Evolutionary conservation across 2,888 invertebrate genomes (phyloP), one percentile per base, ranked within the genome.

Genomic region (Brassicogethes aeneus): DNA sequence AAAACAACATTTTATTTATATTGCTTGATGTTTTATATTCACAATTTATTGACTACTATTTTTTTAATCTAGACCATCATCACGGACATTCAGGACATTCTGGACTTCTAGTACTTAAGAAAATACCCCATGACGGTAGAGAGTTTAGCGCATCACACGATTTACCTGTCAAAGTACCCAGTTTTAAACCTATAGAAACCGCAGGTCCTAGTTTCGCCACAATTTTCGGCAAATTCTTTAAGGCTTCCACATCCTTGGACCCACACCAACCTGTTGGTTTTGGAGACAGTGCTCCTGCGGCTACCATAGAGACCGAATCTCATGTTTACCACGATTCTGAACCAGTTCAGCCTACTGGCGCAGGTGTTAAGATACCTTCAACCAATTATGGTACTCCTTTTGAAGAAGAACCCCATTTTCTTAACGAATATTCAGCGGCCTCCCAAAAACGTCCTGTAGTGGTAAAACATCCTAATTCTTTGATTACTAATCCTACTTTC

Each of bases 21-120:
- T n/a, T n/a, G n/a, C n/a, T n/a, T n/a, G n/a, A n/a, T n/a, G n/a
- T n/a, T n/a, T n/a, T n/a, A n/a, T n/a, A n/a, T n/a, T n/a, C n/a
- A n/a, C n/a, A n/a, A n/a, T n/a, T n/a, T n/a, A n/a, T n/a, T n/a
- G n/a, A n/a, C n/a, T n/a, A n/a, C n/a, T n/a, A 54, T 50, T 42
- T 53, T 54, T 55, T 46, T 56, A 55, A 7, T 32, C 12, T 13
- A 32, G 32, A 32, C 8, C 7, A 5, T 10, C 12, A 32, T 36
- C 51, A 53, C 42, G 50, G 46, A 35, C 50, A 50, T 41, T 60
- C 54, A 49, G 44, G 44, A 31, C 61, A 60, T 23, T 57, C 59
- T 16, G 68, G 67, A 40, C 53, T 68, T 33, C 52, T 68, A 35
- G 60, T 68, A 17, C 49, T 68, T 46, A 64, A 64, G 61, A 68